Base-by-base conservation (phyloP, 2,888 invertebrate species). In the Drosophila emarginata region DNA sequence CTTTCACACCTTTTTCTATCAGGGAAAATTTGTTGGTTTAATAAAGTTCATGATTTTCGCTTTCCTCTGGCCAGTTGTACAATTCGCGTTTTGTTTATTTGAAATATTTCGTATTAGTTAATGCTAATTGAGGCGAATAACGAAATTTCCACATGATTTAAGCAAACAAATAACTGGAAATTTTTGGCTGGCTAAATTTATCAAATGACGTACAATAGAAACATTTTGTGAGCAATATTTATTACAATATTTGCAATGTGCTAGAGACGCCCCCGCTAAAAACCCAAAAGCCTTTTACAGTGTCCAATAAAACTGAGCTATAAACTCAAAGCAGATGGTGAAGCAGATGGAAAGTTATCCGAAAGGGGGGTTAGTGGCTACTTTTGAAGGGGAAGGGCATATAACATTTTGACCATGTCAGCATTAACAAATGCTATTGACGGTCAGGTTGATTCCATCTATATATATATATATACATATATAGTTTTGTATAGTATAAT, bases 211-310 rank as follows among this genome's bases (percentile, higher is more conserved):
- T 82, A 77, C 69, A 85, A 70, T 80, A 53, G 66, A 79, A 66
- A 72, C 78, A 76, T 69, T 64, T 70, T 54, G 58, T 56, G 40
- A 61, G 61, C 74, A 75, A 87, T 78, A 84, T 87, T 84, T 87
- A 87, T 87, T 87, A 87, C 87, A 87, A 79, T 79, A 84, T 81
- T 74, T 74, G 75, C 75, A 65, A 69, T 69, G 61, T 62, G 58
- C 72, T 72, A 51, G 76, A 26, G 65, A 15, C 74, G 79, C 84
- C 83, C 78, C 80, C 82, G 56, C 59, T 51, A 40, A 52, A 54
- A 45, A 45, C 28, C 74, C 67, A 45, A 45, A 45, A 45, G 80
- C 68, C 75, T 72, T 82, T 82, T 82, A 85, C 87, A 85, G 79
- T 77, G 72, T 77, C 78, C 85, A 82, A 85, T 86, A 86, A 87